Base-by-base conservation (phyloP, 2,797 vertebrate species). In the Hypotaenidia okinawae region DNA sequence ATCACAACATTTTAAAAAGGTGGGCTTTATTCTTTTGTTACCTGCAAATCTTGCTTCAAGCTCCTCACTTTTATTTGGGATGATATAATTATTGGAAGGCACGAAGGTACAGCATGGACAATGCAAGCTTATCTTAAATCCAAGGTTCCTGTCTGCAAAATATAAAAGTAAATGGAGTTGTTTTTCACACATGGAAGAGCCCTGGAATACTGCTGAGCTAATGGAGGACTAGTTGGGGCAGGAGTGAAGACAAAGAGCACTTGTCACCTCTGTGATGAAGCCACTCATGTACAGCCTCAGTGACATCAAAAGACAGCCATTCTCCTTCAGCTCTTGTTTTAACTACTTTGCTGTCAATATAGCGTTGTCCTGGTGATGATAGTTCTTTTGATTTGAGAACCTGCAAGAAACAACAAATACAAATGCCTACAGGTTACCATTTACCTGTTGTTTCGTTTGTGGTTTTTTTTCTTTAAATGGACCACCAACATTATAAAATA, bases 221-320 rank as follows among this genome's bases (percentile, higher is more conserved):
- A 89, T 18, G 52, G 62, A 84, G 68, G 32, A 83, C 52, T 27
- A 87, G 55, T 5, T 85, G 55, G 84, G 80, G 70, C 87, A 80
- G 77, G 52, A 87, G 37, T 22, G 74, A 94, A 91, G 68, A 45
- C 51, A 84, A 93, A 89, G 91, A 84, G 77, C n/a, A 75, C 25
- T 68, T 78, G 96, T 98, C 87, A 99, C 99, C 99, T 99, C 98
- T 98, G 96, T 99, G 98, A 86, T 98, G 98, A 37, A 99, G 98
- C 99, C 99, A 99, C 80, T 99, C 99, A 6, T 98, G 99, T 84
- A 99, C 99, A 8, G 99, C 98, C 39, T 99, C 99, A 0, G 99
- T 99, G 92, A 99, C 99, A 23, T 99, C 99, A 66, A 99, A 99
- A n/a, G 99, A 99, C 33, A 99, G 97, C 99, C 99, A 99, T 93